Evolutionary conservation across 2,888 invertebrate genomes (phyloP).

Genomic region (Calliphora vomitoria): DNA sequence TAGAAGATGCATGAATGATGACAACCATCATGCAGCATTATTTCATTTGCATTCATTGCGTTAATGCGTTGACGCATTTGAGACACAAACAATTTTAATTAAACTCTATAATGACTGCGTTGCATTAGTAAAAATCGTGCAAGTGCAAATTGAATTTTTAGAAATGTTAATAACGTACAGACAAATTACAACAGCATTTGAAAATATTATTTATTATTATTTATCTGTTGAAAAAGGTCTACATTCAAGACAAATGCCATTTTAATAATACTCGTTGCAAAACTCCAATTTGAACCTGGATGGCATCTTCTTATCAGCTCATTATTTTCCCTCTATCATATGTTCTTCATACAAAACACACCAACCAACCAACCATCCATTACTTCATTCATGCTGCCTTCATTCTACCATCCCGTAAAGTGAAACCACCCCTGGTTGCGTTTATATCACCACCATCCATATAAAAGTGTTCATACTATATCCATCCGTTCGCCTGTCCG

Average conservation of each 20-base stretch:
- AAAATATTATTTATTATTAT: slow-evolving; percentile 9
- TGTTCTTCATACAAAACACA: slow-evolving; percentile 29
- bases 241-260: slow-evolving; percentile 49
- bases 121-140: neutral
- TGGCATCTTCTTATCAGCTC: slow-evolving; percentile 61
- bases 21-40: slow-evolving; percentile 15
- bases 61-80: slow-evolving; percentile 14
- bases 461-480: slow-evolving; percentile 34
- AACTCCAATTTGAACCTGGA: slow-evolving; percentile 56
- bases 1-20: slow-evolving; percentile 25
- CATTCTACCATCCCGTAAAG: slow-evolving; percentile 44
- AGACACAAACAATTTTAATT: slow-evolving; percentile 49
- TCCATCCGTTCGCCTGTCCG: slow-evolving; percentile 14
- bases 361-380: slow-evolving; percentile 33
- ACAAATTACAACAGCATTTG: neutral
- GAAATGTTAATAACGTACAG: neutral
- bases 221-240: neutral
- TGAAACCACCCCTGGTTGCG: slow-evolving; percentile 60
- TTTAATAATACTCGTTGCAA: slow-evolving; percentile 42
- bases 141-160: slow-evolving; percentile 5
- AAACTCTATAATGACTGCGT: neutral
- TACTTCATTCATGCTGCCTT: slow-evolving; percentile 18
- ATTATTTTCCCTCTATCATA: slow-evolving; percentile 73
- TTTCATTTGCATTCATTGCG: slow-evolving; percentile 18
- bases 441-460: slow-evolving; percentile 25